Base-by-base conservation (phyloP, 2,113 vertebrate species). In the Vombatus ursinus region DNA sequence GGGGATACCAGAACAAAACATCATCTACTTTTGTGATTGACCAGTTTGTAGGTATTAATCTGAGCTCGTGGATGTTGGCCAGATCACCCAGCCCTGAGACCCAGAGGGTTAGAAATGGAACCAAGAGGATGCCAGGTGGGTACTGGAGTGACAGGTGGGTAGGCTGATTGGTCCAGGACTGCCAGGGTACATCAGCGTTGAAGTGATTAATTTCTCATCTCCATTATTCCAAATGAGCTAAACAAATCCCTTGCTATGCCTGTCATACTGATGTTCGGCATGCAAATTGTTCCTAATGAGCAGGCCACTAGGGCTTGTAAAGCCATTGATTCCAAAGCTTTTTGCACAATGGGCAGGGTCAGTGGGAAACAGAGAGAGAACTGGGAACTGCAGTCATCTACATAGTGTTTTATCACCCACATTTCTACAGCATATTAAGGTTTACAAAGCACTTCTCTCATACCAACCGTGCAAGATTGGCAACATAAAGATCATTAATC, bases 251-350 rank as follows among this genome's bases (percentile, higher is more conserved):
- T 98, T 0, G 37, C 98, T 98, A 96, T 92, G 96, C 95, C 98
- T 98, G 98, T 98, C 98, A 98, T 89, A 23, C 54, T 97, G 97
- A 98, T 97, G 97, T 95, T 98, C 97, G 16, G 92, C 98, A 98
- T 98, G 98, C 97, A 98, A 98, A 98, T 98, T 95, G 95, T 52
- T 98, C 89, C 97, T 98, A 98, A 99, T 97, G 98, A 99, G 98
- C 0, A 8, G 77, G 97, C 97, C 97, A 97, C 92, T 26, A 31
- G 0, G 95, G 95, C 94, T 97, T 84, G 54, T 97, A 97, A 96
- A 98, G 61, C 93, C 52, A 95, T 90, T 9, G 90, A 92, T 98
- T 97, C 97, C 94, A 94, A 50, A 3, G 22, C 0, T 2, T 25
- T 23, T 26, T 11, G 0, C 3, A 3, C 26, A 26, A n/a, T 14